Evolutionary conservation across 1,140 invertebrate species (phyloP).

Genomic region (Drosophila azteca): DNA sequence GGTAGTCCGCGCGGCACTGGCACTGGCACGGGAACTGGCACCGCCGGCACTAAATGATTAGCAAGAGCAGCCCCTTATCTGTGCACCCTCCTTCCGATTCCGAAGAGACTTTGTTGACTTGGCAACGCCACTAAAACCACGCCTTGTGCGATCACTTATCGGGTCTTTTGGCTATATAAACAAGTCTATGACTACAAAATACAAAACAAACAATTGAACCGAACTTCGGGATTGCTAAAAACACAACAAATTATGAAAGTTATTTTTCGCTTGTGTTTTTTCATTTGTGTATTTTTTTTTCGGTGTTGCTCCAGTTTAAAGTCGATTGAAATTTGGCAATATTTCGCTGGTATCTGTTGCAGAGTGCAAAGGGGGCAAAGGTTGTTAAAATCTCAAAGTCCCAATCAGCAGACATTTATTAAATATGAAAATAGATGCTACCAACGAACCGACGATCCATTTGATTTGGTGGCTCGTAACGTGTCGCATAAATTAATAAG

Average conservation of each 20-base stretch:
- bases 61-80: slow-evolving; percentile 25
- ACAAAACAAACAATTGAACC: background rate
- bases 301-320: slow-evolving; percentile 28
- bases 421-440: slow-evolving; percentile 10
- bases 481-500: slow-evolving; percentile 56
- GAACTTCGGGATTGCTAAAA: background rate
- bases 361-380: background rate
- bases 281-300: too few species aligned
- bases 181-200: slow-evolving; percentile 9
- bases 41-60: slow-evolving; percentile 8
- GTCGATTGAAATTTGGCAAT: slow-evolving; percentile 34
- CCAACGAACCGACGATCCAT: background rate
- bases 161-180: background rate
- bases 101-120: slow-evolving; percentile 11
- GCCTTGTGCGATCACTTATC: too few species aligned
- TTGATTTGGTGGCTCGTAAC: slow-evolving; percentile 29
- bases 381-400: background rate
- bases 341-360: slow-evolving; percentile 15
- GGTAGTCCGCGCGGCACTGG: background rate
- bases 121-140: slow-evolving; percentile 8
- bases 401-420: slow-evolving; percentile 26
- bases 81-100: background rate
- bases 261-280: slow-evolving; percentile 18
- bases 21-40: too few species aligned
- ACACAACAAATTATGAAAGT: slow-evolving; percentile 42